Base-by-base conservation (phyloP, 2,888 invertebrate species). In the Orthonevra nobilis region DNA sequence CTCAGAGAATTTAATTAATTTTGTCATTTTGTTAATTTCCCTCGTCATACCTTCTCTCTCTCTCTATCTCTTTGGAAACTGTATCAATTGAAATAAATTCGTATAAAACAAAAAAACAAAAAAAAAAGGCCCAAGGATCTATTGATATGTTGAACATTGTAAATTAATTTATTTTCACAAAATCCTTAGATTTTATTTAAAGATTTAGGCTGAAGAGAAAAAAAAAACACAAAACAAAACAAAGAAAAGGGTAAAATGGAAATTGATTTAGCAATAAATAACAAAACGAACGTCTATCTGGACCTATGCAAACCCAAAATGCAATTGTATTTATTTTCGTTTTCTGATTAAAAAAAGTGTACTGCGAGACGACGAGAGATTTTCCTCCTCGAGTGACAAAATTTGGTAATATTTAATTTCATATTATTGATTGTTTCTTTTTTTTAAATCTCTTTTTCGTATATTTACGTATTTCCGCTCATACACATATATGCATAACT, bases 81-180 rank as follows among this genome's bases (percentile, higher is more conserved):
- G 48, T 34, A 66, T 44, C 73, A 44, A 58, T 32, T 38, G 10
- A 56, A 56, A 28, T 20, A 56, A 64, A 50, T 19, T n/a, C n/a
- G n/a, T 10, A 23, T 7, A 48, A n/a, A 26, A 17, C 15, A 48
- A 32, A 38, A 56, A 56, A 38, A 52, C 28, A 44, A 23, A 19
- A 60, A 56, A 23, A 5, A 23, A 23, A n/a, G 5, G 3, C 23
- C 7, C 48, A 28, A 63, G 63, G 63, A 63, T 70, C 69, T 63
- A 69, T 63, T 46, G n/a, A 46, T 64, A 70, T 60, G 60, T 77
- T 70, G 48, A 64, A 58, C 58, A 77, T 70, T 77, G 77, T 77
- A 77, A 58, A 77, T 77, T 77, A 58, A 70, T 70, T 77, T 50
- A 60, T 72, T 64, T 66, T 66, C 58, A 77, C 72, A 28, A 60